These are phyloP conservation scores for Noctua pronuba DNA, from an alignment of 2,888 invertebrate genomes.

Conservation along the genomic window DNA sequence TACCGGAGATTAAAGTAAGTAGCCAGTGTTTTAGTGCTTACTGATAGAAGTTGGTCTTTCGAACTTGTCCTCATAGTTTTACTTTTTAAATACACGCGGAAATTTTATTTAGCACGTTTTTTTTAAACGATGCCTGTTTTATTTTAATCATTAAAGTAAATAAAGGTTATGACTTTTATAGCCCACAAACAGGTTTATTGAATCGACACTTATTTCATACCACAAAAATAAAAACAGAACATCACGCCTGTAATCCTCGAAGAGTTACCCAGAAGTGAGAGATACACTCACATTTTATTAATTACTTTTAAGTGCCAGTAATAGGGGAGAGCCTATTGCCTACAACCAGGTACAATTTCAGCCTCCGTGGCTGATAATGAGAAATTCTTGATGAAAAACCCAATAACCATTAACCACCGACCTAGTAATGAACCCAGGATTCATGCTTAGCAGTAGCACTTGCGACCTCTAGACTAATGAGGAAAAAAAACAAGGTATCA, in stretches of 20 bases:
- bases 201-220: no score
- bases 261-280: not conserved
- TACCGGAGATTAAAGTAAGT: slow-evolving; percentile 5
- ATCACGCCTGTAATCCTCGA: not conserved
- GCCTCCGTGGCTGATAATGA: not conserved
- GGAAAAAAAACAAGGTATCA: not conserved
- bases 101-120: not conserved
- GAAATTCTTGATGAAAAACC: not conserved
- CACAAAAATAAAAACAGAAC: not conserved
- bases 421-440: not conserved
- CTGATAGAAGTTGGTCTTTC: not conserved
- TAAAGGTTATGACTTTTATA: not conserved
- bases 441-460: not conserved
- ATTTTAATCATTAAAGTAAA: not conserved
- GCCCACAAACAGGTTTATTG: not conserved
- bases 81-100: not conserved
- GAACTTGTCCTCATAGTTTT: not conserved
- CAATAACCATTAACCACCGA: not conserved
- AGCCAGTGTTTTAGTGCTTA: slow-evolving; percentile 14
- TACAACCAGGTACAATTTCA: not conserved
- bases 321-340: not conserved
- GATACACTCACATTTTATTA: not conserved
- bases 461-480: not conserved
- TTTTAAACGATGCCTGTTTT: not conserved
- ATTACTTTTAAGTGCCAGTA: not conserved